Percentiles rank a stretch among this genome's conserved stretches.
These are phyloP conservation scores for Yoshiicerus persimilis DNA, from an alignment of 1,140 invertebrate genomes.

Conservation along the genomic window DNA sequence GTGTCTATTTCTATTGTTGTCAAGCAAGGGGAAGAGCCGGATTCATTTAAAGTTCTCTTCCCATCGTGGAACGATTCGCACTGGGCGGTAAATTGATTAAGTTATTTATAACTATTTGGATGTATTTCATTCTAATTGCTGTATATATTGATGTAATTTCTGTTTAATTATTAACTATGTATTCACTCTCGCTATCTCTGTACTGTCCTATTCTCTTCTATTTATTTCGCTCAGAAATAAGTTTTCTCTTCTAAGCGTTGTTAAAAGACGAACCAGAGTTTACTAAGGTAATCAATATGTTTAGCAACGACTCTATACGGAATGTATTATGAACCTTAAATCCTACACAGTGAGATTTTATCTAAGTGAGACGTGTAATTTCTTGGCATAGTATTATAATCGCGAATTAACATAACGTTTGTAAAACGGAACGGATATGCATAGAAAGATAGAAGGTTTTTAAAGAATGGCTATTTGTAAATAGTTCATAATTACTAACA, in stretches of 20 bases:
- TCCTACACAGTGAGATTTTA: no score
- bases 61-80: constrained; percentile 66
- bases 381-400: no score
- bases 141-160: neutral
- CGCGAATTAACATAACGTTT: no score
- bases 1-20: constrained; percentile 61
- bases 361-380: no score
- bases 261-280: neutral
- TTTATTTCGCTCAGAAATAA: neutral
- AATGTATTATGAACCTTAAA: no score
- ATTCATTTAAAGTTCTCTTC: constrained; percentile 69
- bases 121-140: neutral
- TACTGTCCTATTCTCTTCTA: neutral
- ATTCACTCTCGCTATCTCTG: neutral
- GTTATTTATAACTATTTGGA: neutral
- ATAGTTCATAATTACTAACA: no score
- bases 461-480: no score
- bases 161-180: neutral
- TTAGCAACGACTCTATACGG: neutral
- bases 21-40: constrained; percentile 68
- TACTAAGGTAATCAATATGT: neutral
- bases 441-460: no score
- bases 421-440: no score
- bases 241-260: no score
- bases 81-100: constrained; percentile 59